Evolutionary conservation across 2,797 vertebrate species (phyloP).

Genomic region (Lindbergichthys nudifrons): DNA sequence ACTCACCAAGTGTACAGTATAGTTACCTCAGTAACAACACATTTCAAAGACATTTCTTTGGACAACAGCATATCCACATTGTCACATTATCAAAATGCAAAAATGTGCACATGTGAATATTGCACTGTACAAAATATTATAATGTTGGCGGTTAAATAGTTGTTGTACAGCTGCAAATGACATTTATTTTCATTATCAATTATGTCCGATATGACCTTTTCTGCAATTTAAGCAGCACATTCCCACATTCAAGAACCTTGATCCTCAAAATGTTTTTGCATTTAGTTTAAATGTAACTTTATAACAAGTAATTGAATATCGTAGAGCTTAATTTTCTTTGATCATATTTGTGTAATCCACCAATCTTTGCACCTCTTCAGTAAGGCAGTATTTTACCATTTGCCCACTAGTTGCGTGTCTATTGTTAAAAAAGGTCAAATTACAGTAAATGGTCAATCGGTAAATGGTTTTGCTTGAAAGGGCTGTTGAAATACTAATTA

Average conservation of each 20-base stretch:
- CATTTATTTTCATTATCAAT: too few relatives aligned
- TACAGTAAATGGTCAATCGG: too few relatives aligned
- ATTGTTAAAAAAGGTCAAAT: neutral
- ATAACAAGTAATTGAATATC: neutral
- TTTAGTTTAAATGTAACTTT: neutral
- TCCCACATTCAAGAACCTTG: neutral
- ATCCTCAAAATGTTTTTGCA: neutral
- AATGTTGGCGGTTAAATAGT: neutral
- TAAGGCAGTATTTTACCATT: neutral
- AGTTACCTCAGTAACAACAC: too few relatives aligned
- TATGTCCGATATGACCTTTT: neutral
- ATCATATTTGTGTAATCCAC: neutral
- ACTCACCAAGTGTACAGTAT: too few relatives aligned
- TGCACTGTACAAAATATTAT: neutral
- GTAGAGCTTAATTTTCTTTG: neutral
- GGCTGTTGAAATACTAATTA: neutral
- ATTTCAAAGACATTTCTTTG: neutral
- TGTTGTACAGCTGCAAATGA: neutral
- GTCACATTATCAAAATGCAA: neutral
- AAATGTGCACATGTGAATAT: neutral
- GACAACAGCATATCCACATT: neutral
- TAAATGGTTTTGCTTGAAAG: neutral
- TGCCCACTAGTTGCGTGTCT: neutral
- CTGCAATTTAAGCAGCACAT: neutral
- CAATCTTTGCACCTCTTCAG: neutral